Percentiles rank a stretch among this genome's conserved stretches.
These are phyloP conservation scores for Leptura quadrifasciata DNA, from an alignment of 2,888 invertebrate genomes.

Conservation along the genomic window DNA sequence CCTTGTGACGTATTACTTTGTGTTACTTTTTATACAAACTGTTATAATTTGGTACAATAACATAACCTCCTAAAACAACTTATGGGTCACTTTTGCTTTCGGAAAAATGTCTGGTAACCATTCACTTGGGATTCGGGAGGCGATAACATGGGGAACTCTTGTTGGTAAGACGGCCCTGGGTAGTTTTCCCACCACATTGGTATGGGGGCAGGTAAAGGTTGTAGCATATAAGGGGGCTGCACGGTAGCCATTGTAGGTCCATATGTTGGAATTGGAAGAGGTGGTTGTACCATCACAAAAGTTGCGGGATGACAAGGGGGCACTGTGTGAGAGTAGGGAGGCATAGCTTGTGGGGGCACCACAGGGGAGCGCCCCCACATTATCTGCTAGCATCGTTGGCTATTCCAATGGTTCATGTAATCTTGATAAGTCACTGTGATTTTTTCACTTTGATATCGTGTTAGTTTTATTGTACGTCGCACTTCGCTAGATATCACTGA, in stretches of 20 bases:
- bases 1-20: constrained; percentile 26
- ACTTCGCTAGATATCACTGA: constrained; percentile 91
- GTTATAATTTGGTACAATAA: constrained; percentile 61
- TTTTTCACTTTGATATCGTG: constrained; percentile 97
- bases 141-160: constrained; percentile 66
- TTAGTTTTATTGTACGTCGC: constrained; percentile 92
- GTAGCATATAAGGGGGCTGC: constrained; percentile 63
- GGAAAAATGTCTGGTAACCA: constrained; percentile 67
- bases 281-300: constrained; percentile 70
- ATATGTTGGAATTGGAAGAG: constrained; percentile 60
- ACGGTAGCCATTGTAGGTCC: constrained; percentile 57
- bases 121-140: constrained; percentile 60
- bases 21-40: constrained; percentile 27
- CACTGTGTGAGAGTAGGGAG: constrained; percentile 50
- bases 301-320: constrained; percentile 59
- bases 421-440: constrained; percentile 92
- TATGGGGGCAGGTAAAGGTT: constrained; percentile 62
- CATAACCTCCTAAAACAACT: constrained; percentile 60
- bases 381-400: constrained; percentile 85
- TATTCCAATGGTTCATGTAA: constrained; percentile 82
- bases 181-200: constrained; percentile 70
- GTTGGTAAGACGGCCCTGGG: constrained; percentile 67
- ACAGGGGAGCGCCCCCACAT: constrained; percentile 75
- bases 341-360: constrained; percentile 65
- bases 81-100: constrained; percentile 71